Conservation (phyloP, 1,140 invertebrate genomes). For the Macrostomum lignano region DNA sequence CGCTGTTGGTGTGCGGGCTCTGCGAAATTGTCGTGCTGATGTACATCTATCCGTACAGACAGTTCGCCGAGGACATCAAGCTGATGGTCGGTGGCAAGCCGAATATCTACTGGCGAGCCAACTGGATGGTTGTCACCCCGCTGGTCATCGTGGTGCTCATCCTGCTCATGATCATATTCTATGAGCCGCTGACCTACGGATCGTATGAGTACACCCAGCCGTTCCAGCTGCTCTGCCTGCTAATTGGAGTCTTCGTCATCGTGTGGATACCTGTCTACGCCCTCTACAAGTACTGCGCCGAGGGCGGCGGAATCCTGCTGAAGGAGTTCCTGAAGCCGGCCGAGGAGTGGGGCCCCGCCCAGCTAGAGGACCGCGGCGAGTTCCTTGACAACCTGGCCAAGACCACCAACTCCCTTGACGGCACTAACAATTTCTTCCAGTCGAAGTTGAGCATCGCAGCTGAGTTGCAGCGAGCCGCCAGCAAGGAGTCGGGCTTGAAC, state of each 20-base stretch:
- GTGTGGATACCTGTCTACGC: conserved; percentile 35
- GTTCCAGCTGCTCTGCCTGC: conserved; percentile 47
- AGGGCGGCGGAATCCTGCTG: conserved; percentile 14
- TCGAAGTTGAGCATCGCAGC: neutral
- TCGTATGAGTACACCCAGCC: conserved; percentile 43
- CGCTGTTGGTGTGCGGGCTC: conserved; percentile 43
- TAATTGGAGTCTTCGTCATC: conserved; percentile 35
- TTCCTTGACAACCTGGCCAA: neutral
- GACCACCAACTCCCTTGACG: neutral
- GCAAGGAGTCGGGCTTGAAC: too few species aligned
- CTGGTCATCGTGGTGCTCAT: conserved; percentile 1
- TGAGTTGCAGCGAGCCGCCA: neutral
- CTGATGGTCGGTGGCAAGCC: conserved; percentile 4
- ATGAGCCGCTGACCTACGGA: conserved; percentile 4
- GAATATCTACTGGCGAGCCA: conserved; percentile 4
- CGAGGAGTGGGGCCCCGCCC: neutral
- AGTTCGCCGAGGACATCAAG: conserved; percentile 5
- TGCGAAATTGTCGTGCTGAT: conserved; percentile 18
- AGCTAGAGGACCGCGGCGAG: neutral
- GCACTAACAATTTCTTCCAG: conserved; percentile 1
- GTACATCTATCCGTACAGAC: conserved; percentile 14
- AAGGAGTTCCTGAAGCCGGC: conserved; percentile 1
- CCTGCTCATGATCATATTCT: conserved; percentile 5
- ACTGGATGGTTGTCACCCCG: conserved; percentile 3
- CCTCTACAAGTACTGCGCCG: conserved; percentile 14